Conservation (phyloP, 2,797 vertebrate genomes). For the Cossypha polioptera region DNA sequence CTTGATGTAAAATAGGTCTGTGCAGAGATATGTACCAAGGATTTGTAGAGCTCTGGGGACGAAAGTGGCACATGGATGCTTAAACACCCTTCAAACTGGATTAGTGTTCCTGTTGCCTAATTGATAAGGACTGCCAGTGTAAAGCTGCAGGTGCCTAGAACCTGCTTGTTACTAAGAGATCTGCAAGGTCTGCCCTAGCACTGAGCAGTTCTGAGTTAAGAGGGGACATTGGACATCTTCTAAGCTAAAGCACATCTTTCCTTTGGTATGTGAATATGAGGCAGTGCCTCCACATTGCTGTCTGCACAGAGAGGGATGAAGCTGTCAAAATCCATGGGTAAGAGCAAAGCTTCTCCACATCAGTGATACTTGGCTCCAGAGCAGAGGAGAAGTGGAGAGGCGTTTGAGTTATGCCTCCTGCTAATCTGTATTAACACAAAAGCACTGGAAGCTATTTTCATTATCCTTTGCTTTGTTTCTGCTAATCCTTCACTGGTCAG, state of each 20-base stretch:
- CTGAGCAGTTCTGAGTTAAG: neutral
- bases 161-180: neutral
- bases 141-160: neutral
- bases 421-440: conserved; percentile 9
- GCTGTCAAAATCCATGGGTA: neutral
- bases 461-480: conserved; percentile 8
- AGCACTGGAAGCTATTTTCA: neutral
- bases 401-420: neutral
- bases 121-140: neutral
- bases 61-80: neutral
- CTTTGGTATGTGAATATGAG: neutral
- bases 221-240: neutral
- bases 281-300: neutral
- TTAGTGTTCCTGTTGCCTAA: neutral
- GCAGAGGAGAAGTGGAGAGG: neutral
- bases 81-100: neutral
- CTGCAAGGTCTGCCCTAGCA: neutral
- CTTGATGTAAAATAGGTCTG: neutral
- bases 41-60: neutral
- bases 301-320: neutral
- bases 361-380: neutral
- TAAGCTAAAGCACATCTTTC: neutral
- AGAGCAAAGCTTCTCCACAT: neutral
- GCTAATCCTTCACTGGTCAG: neutral
- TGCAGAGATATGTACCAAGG: neutral